Evolutionary conservation across 2,113 vertebrate species (phyloP).

Genomic region (Pyrgilauda ruficollis): DNA sequence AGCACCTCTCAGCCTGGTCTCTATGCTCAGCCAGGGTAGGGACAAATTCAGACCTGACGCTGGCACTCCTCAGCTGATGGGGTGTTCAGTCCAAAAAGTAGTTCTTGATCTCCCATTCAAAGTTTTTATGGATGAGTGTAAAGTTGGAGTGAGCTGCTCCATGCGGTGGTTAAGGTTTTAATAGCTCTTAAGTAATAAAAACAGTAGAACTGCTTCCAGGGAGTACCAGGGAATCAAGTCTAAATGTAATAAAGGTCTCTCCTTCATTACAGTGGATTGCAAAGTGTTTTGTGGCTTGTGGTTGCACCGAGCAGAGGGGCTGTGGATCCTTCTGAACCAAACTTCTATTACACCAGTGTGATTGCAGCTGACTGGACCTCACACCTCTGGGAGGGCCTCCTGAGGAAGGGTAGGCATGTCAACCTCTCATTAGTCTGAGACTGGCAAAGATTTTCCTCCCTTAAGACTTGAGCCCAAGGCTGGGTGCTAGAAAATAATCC

Average conservation of each 20-base stretch:
- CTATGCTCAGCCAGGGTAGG: not conserved
- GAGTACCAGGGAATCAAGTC: slow-evolving; percentile 52
- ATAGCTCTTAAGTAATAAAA: slow-evolving; percentile 54
- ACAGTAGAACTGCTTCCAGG: slow-evolving; percentile 27
- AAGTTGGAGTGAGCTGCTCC: slow-evolving; percentile 20
- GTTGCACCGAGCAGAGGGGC: not conserved
- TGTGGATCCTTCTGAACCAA: not conserved
- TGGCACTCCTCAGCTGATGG: not conserved
- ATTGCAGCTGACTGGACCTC: not conserved
- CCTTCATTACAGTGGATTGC: not conserved
- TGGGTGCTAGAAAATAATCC: not conserved
- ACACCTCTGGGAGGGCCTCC: not conserved
- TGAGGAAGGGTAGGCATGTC: accelerated
- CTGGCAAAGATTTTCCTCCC: not conserved
- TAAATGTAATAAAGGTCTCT: slow-evolving; percentile 46
- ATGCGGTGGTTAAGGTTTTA: slow-evolving; percentile 53
- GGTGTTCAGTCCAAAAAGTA: not conserved
- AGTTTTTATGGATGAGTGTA: slow-evolving; percentile 19
- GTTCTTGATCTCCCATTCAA: not conserved
- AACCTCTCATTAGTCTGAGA: accelerated
- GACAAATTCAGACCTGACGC: not conserved
- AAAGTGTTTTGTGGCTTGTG: slow-evolving; percentile 50
- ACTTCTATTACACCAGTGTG: not conserved
- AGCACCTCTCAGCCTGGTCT: not conserved
- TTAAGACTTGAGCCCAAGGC: not conserved